Evolutionary conservation across 2,888 invertebrate genomes (phyloP).

Genomic region (Synanthedon tipuliformis): DNA sequence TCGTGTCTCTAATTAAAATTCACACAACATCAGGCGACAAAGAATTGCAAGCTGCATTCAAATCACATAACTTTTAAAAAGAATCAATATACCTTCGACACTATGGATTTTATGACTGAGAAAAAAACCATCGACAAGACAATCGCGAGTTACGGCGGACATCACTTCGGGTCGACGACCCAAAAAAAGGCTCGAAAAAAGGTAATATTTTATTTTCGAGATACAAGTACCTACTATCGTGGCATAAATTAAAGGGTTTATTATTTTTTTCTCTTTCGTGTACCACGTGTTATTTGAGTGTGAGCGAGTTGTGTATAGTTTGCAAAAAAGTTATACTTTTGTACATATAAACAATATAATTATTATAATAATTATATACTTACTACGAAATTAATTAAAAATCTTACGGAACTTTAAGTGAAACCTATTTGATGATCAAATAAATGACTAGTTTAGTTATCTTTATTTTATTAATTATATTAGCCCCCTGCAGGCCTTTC

Average conservation of each 20-base stretch:
- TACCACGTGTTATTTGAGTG: slow-evolving; percentile 54
- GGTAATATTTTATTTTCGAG: slow-evolving; percentile 64
- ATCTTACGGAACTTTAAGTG: no score
- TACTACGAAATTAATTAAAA: no score
- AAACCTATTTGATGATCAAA: no score
- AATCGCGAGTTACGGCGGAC: slow-evolving; percentile 30
- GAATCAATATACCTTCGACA: slow-evolving; percentile 11
- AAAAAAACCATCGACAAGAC: slow-evolving; percentile 26
- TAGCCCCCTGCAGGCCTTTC: no score
- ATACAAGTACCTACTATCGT: slow-evolving; percentile 59
- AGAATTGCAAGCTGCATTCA: background rate
- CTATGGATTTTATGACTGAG: slow-evolving; percentile 10
- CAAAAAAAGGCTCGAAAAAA: slow-evolving; percentile 49
- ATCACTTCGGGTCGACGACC: slow-evolving; percentile 60
- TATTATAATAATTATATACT: no score
- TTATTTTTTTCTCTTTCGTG: slow-evolving; percentile 58
- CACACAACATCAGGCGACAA: slow-evolving; percentile 9
- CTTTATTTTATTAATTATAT: no score
- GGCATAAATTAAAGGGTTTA: slow-evolving; percentile 68
- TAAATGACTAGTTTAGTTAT: no score
- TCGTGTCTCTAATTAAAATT: slow-evolving; percentile 6
- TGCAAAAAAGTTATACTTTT: slow-evolving; percentile 23
- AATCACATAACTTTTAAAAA: slow-evolving; percentile 1
- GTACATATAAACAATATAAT: no score
- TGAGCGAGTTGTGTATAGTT: slow-evolving; percentile 30